Evolutionary conservation across 2,113 vertebrate genomes (phyloP).

Genomic region (Semnornis frantzii): DNA sequence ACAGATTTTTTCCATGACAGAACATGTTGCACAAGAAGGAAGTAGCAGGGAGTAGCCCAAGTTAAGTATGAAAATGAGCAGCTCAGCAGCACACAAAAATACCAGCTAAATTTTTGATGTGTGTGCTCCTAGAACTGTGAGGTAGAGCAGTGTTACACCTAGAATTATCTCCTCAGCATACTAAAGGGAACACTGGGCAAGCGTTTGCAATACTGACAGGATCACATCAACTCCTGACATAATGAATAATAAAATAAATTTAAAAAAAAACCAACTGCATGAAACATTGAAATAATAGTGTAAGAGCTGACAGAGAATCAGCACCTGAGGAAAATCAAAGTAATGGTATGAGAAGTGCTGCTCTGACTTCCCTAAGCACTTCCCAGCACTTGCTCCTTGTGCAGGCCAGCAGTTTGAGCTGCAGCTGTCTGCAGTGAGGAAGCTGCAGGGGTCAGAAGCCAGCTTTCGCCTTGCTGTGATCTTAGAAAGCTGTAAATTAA

Average conservation of each 20-base stretch:
- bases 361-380: not conserved
- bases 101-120: not conserved
- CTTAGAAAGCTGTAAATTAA: not conserved
- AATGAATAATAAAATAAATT: not conserved
- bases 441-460: not conserved
- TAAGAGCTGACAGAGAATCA: not conserved
- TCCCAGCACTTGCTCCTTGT: not conserved
- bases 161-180: not conserved
- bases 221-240: not conserved
- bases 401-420: not conserved
- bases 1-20: not conserved
- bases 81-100: not conserved
- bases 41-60: not conserved
- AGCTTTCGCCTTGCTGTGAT: not conserved
- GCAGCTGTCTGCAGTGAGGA: not conserved
- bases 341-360: not conserved
- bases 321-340: not conserved
- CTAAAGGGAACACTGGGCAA: not conserved
- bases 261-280: not conserved
- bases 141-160: not conserved
- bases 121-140: not conserved
- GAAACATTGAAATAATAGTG: not conserved
- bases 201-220: slow-evolving; percentile 3
- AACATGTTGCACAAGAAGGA: not conserved
- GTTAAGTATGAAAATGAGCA: slow-evolving; percentile 2